Evolutionary conservation across 1,140 invertebrate species (phyloP).

Genomic region (Hypothenemus hampei): DNA sequence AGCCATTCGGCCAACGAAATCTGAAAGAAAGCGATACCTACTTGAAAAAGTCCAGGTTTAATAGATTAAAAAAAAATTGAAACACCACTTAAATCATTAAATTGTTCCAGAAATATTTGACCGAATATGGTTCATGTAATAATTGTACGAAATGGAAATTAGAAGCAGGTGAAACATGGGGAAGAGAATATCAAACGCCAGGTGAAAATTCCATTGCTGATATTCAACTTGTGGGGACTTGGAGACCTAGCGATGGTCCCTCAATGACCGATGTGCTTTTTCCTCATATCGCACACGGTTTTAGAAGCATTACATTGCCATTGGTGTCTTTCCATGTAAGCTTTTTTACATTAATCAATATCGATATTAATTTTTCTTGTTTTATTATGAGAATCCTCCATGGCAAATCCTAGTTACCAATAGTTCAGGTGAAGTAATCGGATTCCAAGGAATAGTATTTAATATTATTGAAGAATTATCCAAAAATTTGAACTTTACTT

Average conservation of each 20-base stretch:
- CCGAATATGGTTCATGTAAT: conserved; percentile 52
- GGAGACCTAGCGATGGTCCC: conserved; percentile 66
- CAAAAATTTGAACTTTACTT: conserved; percentile 75
- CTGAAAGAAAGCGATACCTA: conserved; percentile 57
- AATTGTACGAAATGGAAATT: conserved; percentile 63
- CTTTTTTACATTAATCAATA: too few relatives aligned
- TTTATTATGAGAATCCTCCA: conserved; percentile 68
- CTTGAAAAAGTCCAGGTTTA: conserved; percentile 60
- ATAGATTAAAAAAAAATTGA: conserved; percentile 20
- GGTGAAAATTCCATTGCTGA: conserved; percentile 41
- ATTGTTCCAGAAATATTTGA: conserved; percentile 47
- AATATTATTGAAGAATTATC: conserved; percentile 75
- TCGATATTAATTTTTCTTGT: not conserved
- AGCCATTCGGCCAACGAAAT: conserved; percentile 62
- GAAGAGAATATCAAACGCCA: conserved; percentile 42
- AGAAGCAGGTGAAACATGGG: conserved; percentile 65
- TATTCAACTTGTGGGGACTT: conserved; percentile 62
- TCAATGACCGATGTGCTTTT: conserved; percentile 66
- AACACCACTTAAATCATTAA: not conserved
- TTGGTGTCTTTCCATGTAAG: conserved; percentile 66
- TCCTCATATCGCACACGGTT: conserved; percentile 72
- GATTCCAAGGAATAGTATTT: conserved; percentile 68
- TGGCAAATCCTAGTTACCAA: conserved; percentile 69
- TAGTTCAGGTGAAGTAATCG: conserved; percentile 50
- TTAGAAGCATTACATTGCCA: conserved; percentile 65